A percentile compares a stretch with the other conserved stretches of the same genome.
These are phyloP conservation scores for Harpalus rubripes DNA, from an alignment of 2,888 invertebrate genomes.

Conservation along the genomic window DNA sequence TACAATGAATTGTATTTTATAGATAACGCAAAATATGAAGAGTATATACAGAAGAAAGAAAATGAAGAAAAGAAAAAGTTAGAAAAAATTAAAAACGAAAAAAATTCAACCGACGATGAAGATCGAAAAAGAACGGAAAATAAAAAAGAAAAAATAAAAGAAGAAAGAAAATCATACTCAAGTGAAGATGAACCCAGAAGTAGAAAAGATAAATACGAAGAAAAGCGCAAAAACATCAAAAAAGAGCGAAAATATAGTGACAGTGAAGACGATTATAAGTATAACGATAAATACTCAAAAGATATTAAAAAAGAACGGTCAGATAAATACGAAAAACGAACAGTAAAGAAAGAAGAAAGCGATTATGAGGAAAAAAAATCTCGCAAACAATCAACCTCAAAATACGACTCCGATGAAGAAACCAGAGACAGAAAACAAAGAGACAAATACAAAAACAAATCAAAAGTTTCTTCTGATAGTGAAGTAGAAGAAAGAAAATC, in stretches of 20 bases:
- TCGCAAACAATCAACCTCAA: slow-evolving; percentile 7
- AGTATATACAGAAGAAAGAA: slow-evolving; percentile 78
- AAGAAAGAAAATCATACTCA: slow-evolving; percentile 8
- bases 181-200: slow-evolving; percentile 22
- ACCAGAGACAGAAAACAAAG: slow-evolving; percentile 17
- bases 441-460: slow-evolving; percentile 41
- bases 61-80: slow-evolving; percentile 71
- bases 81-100: slow-evolving; percentile 73
- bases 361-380: slow-evolving; percentile 11
- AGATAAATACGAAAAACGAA: slow-evolving; percentile 32
- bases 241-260: slow-evolving; percentile 24
- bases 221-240: slow-evolving; percentile 19
- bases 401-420: slow-evolving; percentile 39
- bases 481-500: slow-evolving; percentile 5
- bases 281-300: slow-evolving; percentile 15
- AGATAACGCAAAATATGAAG: slow-evolving; percentile 87
- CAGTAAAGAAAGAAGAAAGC: slow-evolving; percentile 36
- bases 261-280: not conserved
- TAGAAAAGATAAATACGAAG: slow-evolving; percentile 8
- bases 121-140: slow-evolving; percentile 71
- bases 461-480: slow-evolving; percentile 33
- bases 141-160: slow-evolving; percentile 68
- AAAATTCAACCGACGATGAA: slow-evolving; percentile 78
- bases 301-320: not conserved
- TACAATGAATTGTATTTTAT: slow-evolving; percentile 71